Conservation (phyloP, 2,888 invertebrate species). For the Phyllotreta striolata region DNA sequence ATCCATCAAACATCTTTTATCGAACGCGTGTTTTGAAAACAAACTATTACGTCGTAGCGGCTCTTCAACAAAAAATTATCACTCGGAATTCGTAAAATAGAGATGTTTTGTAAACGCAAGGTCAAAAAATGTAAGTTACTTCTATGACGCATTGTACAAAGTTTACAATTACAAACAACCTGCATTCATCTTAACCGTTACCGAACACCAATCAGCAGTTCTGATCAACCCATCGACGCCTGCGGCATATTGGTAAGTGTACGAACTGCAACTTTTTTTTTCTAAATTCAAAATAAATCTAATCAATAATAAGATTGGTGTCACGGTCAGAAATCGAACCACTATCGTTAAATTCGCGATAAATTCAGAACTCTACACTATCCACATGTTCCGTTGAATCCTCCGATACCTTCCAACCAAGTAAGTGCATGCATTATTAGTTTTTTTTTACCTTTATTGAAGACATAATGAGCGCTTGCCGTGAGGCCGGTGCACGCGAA, state of each 20-base stretch:
- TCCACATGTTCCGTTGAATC: constrained; percentile 19
- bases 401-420: constrained; percentile 5
- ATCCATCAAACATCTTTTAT: not conserved
- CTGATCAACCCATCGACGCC: not conserved
- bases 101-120: constrained; percentile 15
- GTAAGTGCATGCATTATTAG: no score
- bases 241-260: constrained; percentile 4
- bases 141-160: constrained; percentile 21
- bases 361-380: not conserved
- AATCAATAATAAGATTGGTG: constrained; percentile 1
- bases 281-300: constrained; percentile 4
- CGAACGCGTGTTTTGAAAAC: constrained; percentile 3
- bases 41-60: not conserved
- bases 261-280: not conserved
- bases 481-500: constrained; percentile 50
- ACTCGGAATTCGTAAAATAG: constrained; percentile 2
- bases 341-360: not conserved
- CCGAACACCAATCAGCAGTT: not conserved
- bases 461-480: constrained; percentile 38
- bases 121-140: constrained; percentile 12
- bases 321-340: constrained; percentile 10
- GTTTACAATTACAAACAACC: constrained; percentile 9
- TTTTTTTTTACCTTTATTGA: no score
- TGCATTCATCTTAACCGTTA: no score
- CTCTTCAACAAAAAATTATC: not conserved